Evolutionary conservation across 2,797 vertebrate species (phyloP), one percentile per base, ranked within the genome.

Genomic region (Telmatherina bonti): DNA sequence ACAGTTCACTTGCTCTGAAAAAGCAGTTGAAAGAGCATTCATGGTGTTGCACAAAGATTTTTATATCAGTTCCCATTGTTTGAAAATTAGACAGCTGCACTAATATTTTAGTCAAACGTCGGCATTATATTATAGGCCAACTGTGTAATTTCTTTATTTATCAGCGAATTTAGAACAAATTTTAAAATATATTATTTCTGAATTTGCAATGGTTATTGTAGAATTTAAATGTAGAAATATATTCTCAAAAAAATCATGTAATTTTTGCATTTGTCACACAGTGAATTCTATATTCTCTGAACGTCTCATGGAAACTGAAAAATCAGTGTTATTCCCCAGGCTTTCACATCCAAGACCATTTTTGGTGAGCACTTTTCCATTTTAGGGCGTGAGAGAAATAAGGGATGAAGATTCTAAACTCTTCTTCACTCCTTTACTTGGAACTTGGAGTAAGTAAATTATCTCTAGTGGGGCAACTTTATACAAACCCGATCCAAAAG

Each of bases 301-400:
- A 10, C 22, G 11, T 26, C 12, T 4, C 24, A 6, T 22, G 29
- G 9, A 36, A 16, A 18, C 8, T 33, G 4, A 35, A 30, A 51
- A 41, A 68, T 41, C 67, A 70, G 61, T 49, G 20, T 18, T 18
- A 47, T 7, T 6, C 47, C 8, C 47, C 49, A 26, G 11, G n/a
- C 47, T 24, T 49, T 30, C 35, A 52, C 7, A 59, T 62, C 38
- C 58, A 68, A 36, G 54, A 49, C 38, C 62, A 22, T 20, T 62
- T 38, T 66, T 54, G 67, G 55, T 62, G 13, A 54, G 16, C 30
- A 20, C 47, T 76, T 72, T 67, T 55, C 81, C 81, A 85, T 81
- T 85, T 84, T 68, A 79, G 82, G 78, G 38, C 62, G 36, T 63
- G 53, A 68, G 7, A 67, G 13, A 52, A 22, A 47, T 57, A 63